Evolutionary conservation across 2,113 vertebrate genomes (phyloP).

Genomic region (Apeltes quadracus): DNA sequence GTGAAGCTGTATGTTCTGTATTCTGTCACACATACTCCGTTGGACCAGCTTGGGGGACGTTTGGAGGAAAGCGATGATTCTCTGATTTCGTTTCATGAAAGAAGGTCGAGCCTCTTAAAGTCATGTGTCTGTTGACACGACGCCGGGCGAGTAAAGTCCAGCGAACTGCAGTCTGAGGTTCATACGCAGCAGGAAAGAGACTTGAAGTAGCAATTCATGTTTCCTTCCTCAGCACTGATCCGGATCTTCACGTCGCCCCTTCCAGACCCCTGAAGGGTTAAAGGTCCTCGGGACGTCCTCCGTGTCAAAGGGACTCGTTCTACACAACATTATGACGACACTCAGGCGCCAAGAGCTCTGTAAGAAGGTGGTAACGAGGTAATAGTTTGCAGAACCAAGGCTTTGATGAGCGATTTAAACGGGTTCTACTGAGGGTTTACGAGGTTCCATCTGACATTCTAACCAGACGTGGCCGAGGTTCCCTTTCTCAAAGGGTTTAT

Average conservation of each 20-base stretch:
- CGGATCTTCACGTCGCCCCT: not conserved
- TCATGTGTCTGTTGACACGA: constrained; percentile 28
- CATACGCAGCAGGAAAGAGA: not conserved
- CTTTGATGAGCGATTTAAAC: constrained; percentile 65
- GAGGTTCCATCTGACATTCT: constrained; percentile 56
- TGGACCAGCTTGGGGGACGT: constrained; percentile 12
- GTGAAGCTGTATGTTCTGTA: constrained; percentile 43
- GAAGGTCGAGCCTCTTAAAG: constrained; percentile 23
- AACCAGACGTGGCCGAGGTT: constrained; percentile 36
- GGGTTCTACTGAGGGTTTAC: constrained; percentile 45
- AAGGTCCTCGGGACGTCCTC: constrained; percentile 17
- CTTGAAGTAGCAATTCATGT: constrained; percentile 6
- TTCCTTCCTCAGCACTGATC: not conserved
- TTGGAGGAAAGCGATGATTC: constrained; percentile 23
- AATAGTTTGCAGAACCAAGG: constrained; percentile 59
- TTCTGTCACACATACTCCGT: constrained; percentile 22
- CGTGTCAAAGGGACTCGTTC: constrained; percentile 41
- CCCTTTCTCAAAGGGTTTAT: constrained; percentile 55
- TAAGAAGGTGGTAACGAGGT: constrained; percentile 71
- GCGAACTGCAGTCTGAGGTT: constrained; percentile 6
- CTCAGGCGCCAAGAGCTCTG: constrained; percentile 64
- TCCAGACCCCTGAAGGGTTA: too few relatives aligned
- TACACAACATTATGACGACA: constrained; percentile 52
- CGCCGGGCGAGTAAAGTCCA: not conserved
- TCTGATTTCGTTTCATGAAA: constrained; percentile 2